Evolutionary conservation across 2,113 vertebrate species (phyloP).

Genomic region (Mugil cephalus): DNA sequence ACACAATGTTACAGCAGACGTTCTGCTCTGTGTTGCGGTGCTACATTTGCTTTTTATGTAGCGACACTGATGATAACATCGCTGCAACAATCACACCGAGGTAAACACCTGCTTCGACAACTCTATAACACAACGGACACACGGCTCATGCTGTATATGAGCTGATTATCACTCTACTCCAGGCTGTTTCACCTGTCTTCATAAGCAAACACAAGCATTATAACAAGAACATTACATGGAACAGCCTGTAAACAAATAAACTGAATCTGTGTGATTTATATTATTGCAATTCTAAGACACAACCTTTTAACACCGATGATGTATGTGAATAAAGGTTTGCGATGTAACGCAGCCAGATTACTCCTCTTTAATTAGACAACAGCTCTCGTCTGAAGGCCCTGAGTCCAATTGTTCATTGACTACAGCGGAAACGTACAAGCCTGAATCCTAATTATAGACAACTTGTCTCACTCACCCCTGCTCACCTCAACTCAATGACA

Average conservation of each 20-base stretch:
- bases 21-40: conserved; percentile 15
- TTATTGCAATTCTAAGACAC: no score
- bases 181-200: background rate
- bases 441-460: conserved; percentile 51
- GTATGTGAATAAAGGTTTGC: conserved; percentile 19
- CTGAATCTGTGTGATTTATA: no score
- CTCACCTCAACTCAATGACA: conserved; percentile 17
- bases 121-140: background rate
- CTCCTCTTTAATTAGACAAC: conserved; percentile 52
- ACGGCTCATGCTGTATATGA: background rate
- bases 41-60: conserved; percentile 1
- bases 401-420: conserved; percentile 39
- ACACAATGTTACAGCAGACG: conserved; percentile 42
- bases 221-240: background rate
- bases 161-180: background rate
- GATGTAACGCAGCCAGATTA: conserved; percentile 65
- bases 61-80: conserved; percentile 40
- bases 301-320: background rate
- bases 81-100: conserved; percentile 1
- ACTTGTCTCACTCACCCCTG: conserved; percentile 17
- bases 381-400: conserved; percentile 33
- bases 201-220: background rate
- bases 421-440: conserved; percentile 21
- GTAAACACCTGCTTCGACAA: conserved; percentile 37
- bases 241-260: no score